A percentile compares a stretch with the other conserved stretches of the same genome.
These are phyloP conservation scores for Gari tellinella DNA, from an alignment of 2,888 invertebrate genomes.

Conservation along the genomic window DNA sequence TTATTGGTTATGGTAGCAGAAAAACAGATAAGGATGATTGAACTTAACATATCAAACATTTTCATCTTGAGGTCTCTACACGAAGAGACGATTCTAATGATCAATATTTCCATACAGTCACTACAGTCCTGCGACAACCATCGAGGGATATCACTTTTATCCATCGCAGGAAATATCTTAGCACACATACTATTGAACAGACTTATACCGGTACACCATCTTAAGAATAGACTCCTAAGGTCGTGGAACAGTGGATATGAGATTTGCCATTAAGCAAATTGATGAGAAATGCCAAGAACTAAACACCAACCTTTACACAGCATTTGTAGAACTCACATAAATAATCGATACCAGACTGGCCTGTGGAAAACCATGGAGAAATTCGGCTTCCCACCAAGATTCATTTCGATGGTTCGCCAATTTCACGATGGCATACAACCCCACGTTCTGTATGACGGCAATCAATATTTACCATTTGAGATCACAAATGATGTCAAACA, in stretches of 20 bases:
- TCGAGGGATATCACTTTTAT: slow-evolving; percentile 5
- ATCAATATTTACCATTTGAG: neutral
- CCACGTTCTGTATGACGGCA: neutral
- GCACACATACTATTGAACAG: slow-evolving; percentile 9
- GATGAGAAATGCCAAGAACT: slow-evolving; percentile 4
- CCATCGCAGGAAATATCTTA: slow-evolving; percentile 11
- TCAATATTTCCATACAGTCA: no score
- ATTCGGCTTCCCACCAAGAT: slow-evolving; percentile 2
- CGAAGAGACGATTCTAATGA: no score
- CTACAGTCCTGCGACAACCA: slow-evolving; percentile 20
- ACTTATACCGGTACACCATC: neutral
- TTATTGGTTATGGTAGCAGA: no score
- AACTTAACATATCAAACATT: no score
- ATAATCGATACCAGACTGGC: no score
- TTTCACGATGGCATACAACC: neutral
- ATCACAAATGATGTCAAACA: slow-evolving; percentile 1
- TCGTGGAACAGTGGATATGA: slow-evolving; percentile 8
- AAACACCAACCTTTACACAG: neutral
- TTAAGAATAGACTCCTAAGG: neutral
- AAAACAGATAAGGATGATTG: no score
- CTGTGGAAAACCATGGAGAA: neutral
- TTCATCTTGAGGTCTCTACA: no score
- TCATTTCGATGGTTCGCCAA: neutral
- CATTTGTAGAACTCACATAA: neutral
- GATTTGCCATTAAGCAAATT: slow-evolving; percentile 1